These are phyloP conservation scores for Stichopus horrens DNA, from an alignment of 53 echinoderm and acorn worm species.

Conservation along the genomic window DNA sequence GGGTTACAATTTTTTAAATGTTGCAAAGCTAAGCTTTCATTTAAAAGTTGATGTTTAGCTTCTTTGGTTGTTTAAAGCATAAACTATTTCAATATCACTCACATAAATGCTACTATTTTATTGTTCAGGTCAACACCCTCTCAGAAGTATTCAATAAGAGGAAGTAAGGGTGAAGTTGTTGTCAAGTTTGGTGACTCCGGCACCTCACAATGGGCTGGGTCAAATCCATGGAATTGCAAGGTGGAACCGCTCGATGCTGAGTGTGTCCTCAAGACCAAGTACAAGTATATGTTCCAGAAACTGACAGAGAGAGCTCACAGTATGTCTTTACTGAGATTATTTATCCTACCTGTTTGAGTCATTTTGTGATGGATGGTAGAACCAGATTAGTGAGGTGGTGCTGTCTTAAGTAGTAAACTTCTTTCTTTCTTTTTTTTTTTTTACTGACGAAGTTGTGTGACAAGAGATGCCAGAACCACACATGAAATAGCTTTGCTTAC, in stretches of 20 bases:
- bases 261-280: constrained; percentile 60
- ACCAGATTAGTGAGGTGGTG: too few species aligned
- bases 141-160: constrained; percentile 78
- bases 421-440: too few species aligned
- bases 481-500: too few species aligned
- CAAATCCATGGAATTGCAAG: constrained; percentile 55
- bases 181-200: constrained; percentile 65
- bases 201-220: constrained; percentile 63
- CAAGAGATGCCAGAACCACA: too few species aligned
- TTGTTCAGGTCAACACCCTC: constrained; percentile 68
- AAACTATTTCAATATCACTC: too few species aligned
- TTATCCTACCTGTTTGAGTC: background rate
- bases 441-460: too few species aligned
- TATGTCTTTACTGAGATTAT: constrained; percentile 28
- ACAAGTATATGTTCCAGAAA: constrained; percentile 95
- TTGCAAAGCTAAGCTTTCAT: too few species aligned
- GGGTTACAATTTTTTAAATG: too few species aligned
- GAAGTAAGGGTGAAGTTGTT: constrained; percentile 76
- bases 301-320: constrained; percentile 84
- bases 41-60: too few species aligned
- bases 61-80: too few species aligned
- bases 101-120: background rate
- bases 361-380: too few species aligned
- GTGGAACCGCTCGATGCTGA: constrained; percentile 51
- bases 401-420: too few species aligned